Evolutionary conservation across 2,888 invertebrate genomes (phyloP), one percentile per base, ranked within the genome.

Genomic region (Platynereis dumerilii): DNA sequence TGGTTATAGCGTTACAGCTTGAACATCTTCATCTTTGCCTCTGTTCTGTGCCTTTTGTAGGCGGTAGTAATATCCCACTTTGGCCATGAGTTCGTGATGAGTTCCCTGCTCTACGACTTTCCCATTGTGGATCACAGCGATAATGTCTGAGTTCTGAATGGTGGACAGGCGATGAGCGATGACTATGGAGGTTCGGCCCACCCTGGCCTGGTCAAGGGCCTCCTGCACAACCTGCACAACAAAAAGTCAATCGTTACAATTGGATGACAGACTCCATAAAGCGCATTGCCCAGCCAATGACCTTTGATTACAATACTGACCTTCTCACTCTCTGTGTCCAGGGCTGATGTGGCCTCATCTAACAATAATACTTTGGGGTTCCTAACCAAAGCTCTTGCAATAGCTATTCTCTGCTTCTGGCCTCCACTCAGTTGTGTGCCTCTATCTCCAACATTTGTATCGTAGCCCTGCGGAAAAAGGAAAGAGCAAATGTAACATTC

Each of bases 341-440:
- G 69, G 22, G 84, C 84, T 26, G 83, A 83, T 2, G 84, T 84
- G 2, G 84, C 84, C 68, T 84, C 84, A 68, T 84, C 89, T 53
- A 89, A 78, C 15, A 89, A 80, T 2, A 89, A 79, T 53, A 88
- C 82, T 73, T 84, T 84, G 0, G 88, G 88, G 75, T 87, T 87
- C 57, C 84, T 71, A 0, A 93, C 89, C 61, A 94, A 80, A 0
- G 93, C 93, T 57, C 93, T 85, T 0, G 93, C 93, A 67, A 94
- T 92, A 17, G 93, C 93, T 5, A 81, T 77, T 26, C 81, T 67
- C 65, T 81, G 81, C 62, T 84, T 84, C 71, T 85, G 85, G 44
- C 85, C 86, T 5, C 85, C 85, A 53, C 83, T 83, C 20, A 86
- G 72, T 73, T 85, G 85, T 22, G 81, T 81, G 12, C 86, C 86